These are phyloP conservation scores for Cygnus olor DNA, from an alignment of 2,797 vertebrate species.

Conservation along the genomic window DNA sequence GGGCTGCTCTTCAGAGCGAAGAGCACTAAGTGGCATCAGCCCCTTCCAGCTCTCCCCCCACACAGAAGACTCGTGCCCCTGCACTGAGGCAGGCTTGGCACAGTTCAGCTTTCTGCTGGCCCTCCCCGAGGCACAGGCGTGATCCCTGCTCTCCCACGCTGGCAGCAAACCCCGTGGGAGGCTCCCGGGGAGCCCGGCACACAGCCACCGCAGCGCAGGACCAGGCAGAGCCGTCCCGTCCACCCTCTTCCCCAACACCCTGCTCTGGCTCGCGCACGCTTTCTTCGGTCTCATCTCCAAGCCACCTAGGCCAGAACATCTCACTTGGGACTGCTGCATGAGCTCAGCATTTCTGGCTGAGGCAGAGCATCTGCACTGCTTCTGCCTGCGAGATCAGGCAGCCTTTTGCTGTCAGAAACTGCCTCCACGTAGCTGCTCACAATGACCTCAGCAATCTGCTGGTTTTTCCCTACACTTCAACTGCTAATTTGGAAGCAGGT, in stretches of 20 bases:
- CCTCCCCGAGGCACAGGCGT: background rate
- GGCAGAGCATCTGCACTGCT: background rate
- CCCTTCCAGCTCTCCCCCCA: background rate
- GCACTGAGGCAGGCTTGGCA: rapidly evolving
- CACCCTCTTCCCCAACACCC: background rate
- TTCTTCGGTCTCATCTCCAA: background rate
- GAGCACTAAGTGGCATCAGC: background rate
- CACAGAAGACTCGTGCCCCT: rapidly evolving
- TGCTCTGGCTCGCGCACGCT: rapidly evolving
- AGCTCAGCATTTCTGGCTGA: background rate
- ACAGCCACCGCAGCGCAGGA: rapidly evolving
- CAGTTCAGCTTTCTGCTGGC: rapidly evolving
- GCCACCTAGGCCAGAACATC: background rate
- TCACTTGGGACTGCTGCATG: background rate
- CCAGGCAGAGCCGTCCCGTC: background rate
- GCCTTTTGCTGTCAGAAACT: background rate
- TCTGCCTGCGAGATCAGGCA: background rate
- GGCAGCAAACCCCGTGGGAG: background rate
- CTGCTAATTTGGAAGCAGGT: background rate
- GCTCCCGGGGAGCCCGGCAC: background rate
- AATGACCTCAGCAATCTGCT: background rate
- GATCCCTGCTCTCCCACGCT: rapidly evolving
- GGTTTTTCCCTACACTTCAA: background rate
- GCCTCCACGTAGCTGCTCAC: rapidly evolving
- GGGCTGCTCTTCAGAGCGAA: rapidly evolving